phyloP scores from a whole-genome alignment of 2,888 invertebrate species.

The Euplagia quadripunctaria region DNA sequence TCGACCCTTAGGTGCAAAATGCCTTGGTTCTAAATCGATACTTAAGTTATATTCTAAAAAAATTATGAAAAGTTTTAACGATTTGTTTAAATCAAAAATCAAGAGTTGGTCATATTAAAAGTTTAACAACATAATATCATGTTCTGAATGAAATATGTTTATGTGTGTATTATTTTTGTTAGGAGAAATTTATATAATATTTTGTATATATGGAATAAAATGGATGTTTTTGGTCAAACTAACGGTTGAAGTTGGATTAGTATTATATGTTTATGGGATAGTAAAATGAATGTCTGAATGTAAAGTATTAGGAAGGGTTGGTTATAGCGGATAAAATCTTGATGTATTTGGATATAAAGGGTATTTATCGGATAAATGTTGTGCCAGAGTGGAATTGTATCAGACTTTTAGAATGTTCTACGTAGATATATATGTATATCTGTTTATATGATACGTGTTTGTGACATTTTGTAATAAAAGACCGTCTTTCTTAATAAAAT shows the following conservation, averaged over 20 bases:
- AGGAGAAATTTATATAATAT: background rate
- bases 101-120: constrained; percentile 30
- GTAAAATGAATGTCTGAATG: background rate
- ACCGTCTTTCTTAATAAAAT: background rate
- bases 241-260: no score
- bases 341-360: constrained; percentile 57
- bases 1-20: background rate
- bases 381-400: constrained; percentile 29
- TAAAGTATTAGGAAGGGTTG: background rate
- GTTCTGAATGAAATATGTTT: constrained; percentile 24
- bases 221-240: no score
- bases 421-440: constrained; percentile 43
- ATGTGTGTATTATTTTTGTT: constrained; percentile 12
- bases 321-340: constrained; percentile 5
- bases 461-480: constrained; percentile 3
- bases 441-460: constrained; percentile 26
- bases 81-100: constrained; percentile 26
- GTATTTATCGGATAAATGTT: constrained; percentile 58
- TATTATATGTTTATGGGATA: background rate
- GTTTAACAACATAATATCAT: constrained; percentile 44
- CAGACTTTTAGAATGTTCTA: constrained; percentile 43
- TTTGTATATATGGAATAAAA: background rate
- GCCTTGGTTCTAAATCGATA: background rate
- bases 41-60: background rate
- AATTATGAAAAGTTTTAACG: constrained; percentile 13